A percentile compares a stretch with the other conserved stretches of the same genome.
These are phyloP conservation scores for Conus ventricosus DNA, from an alignment of 1,140 invertebrate species.

Conservation along the genomic window DNA sequence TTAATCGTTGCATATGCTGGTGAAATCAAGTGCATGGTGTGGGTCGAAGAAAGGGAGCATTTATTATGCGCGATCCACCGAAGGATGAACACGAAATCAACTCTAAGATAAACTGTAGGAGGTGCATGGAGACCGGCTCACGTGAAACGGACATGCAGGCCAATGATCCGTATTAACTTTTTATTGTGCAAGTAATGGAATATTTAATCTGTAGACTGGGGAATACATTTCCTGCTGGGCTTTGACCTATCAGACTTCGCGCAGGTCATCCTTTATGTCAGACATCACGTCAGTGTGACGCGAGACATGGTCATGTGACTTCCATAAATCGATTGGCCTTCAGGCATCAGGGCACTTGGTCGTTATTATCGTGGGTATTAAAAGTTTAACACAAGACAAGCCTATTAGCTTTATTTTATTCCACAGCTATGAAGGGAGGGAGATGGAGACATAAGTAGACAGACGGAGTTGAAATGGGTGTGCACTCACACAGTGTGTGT, in stretches of 20 bases:
- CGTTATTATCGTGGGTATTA: background rate
- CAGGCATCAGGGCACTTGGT: background rate
- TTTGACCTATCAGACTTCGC: background rate
- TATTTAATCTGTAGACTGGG: background rate
- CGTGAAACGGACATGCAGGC: background rate
- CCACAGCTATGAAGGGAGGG: background rate
- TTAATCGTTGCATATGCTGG: conserved; percentile 19
- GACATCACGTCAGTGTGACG: conserved; percentile 6
- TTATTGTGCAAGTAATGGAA: background rate
- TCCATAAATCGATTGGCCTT: conserved; percentile 10
- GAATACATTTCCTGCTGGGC: conserved; percentile 2
- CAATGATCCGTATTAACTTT: background rate
- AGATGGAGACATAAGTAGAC: background rate
- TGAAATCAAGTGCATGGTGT: background rate
- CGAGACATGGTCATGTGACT: background rate
- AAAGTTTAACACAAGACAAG: background rate
- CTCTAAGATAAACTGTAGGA: background rate
- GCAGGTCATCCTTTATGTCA: background rate
- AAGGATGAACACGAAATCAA: background rate
- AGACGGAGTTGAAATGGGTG: background rate
- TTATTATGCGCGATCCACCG: background rate
- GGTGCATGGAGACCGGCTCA: background rate
- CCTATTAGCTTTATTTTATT: background rate
- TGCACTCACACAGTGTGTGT: background rate
- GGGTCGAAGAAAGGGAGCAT: background rate